These are phyloP conservation scores for Heteromormyrus szaboi DNA, from an alignment of 2,797 vertebrate species.

Conservation along the genomic window DNA sequence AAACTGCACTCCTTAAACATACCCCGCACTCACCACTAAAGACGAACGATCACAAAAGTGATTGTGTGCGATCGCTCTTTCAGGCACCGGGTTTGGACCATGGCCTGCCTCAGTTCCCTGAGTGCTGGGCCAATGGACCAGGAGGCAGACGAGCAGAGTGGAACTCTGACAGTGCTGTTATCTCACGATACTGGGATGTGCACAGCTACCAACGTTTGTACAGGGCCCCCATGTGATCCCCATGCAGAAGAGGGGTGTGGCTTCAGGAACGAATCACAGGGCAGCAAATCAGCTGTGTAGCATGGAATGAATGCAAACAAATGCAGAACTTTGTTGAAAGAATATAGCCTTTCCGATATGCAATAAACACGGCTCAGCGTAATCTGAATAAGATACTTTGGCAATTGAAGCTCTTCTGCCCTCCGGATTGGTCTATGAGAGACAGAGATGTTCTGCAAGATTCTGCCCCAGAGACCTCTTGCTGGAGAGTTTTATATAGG, in stretches of 20 bases:
- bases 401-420: not conserved
- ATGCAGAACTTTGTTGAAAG: not conserved
- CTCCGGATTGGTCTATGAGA: not conserved
- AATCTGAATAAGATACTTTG: not conserved
- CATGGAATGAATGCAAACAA: not conserved
- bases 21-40: conserved; percentile 12
- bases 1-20: conserved; percentile 4
- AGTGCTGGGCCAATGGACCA: not conserved
- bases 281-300: not conserved
- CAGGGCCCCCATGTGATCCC: not conserved
- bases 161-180: not conserved
- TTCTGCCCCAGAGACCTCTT: not conserved
- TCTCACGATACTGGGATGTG: not conserved
- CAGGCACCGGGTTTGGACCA: not conserved
- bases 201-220: not conserved
- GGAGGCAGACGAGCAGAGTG: not conserved
- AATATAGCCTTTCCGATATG: not conserved
- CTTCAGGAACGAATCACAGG: not conserved
- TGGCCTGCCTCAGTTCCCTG: not conserved
- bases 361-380: not conserved
- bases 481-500: not conserved
- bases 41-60: not conserved
- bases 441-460: not conserved
- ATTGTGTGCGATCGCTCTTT: not conserved
- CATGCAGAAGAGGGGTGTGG: not conserved